Base-by-base conservation (phyloP, 2,113 vertebrate genomes). In the Mungos mungo region DNA sequence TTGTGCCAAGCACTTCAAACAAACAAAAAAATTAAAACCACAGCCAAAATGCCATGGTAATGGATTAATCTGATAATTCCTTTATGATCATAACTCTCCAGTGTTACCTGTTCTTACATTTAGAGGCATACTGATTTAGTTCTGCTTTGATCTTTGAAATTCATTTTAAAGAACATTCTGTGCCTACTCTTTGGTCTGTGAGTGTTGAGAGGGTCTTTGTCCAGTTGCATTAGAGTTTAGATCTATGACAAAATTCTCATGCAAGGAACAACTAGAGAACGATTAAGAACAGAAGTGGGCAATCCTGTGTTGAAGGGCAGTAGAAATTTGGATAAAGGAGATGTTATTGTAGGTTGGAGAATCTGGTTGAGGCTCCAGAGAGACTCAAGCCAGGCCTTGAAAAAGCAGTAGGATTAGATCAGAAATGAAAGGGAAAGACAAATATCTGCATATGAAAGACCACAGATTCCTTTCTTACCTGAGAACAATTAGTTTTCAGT, bases 1-100 rank as follows among this genome's bases (percentile, higher is more conserved):
- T 96, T 74, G 63, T 69, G 90, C 92, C 96, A 96, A 33, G 23
- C 65, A 95, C 96, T 97, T 98, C 92, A 95, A 97, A 97, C 84
- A 93, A 85, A 96, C 84, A 93, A 85, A 95, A 92, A 95, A 94
- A 93, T 90, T 83, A 94, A 93, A 96, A 88, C 31, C n/a, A 18
- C 60, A 29, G 95, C 94, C 96, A 94, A 92, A 94, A 91, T 69
- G 87, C 81, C 96, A 79, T 10, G 80, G 77, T 45, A 88, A 96
- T 85, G 52, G 57, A 74, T 90, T 54, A 71, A 50, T 79, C 88
- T 76, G 76, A 95, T 63, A 81, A 65, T 54, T 92, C 54, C 88
- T 90, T 88, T 79, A 72, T 68, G 92, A 77, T 93, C 93, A 74
- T 27, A 82, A 77, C 79, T 96, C 93, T 82, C 63, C 90, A 91